Evolutionary conservation across 2,797 vertebrate species (phyloP).

Genomic region (Anguilla anguilla): DNA sequence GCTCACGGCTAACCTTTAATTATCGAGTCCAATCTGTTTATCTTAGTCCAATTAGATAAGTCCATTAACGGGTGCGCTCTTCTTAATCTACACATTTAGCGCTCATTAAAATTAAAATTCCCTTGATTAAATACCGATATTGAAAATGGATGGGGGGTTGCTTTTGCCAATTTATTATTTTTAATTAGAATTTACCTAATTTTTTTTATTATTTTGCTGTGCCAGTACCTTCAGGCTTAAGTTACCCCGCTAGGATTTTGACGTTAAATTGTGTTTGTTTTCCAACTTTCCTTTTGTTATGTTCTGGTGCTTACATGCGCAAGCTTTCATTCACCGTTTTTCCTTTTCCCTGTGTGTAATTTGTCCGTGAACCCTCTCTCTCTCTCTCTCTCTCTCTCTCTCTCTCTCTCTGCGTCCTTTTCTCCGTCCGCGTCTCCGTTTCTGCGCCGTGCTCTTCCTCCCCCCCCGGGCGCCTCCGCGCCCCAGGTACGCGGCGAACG

Average conservation of each 20-base stretch:
- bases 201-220: neutral
- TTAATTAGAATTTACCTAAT: conserved; percentile 34
- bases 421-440: conserved; percentile 30
- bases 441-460: conserved; percentile 21
- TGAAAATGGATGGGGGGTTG: neutral
- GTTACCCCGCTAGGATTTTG: neutral
- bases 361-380: conserved; percentile 25
- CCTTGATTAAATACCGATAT: neutral
- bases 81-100: neutral
- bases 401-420: conserved; percentile 39
- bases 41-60: neutral
- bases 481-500: conserved; percentile 73
- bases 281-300: conserved; percentile 41
- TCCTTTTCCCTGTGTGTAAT: conserved; percentile 34
- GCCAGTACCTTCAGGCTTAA: neutral
- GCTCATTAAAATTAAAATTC: neutral
- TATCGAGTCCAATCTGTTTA: neutral
- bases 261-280: conserved; percentile 34
- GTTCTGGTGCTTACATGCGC: neutral
- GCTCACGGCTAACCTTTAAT: neutral
- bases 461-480: conserved; percentile 4
- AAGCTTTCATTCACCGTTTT: conserved; percentile 37
- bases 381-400: conserved; percentile 30
- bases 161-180: conserved; percentile 27
- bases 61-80: neutral